These are phyloP conservation scores for Oligia latruncula DNA, from an alignment of 2,888 invertebrate species.

Conservation along the genomic window DNA sequence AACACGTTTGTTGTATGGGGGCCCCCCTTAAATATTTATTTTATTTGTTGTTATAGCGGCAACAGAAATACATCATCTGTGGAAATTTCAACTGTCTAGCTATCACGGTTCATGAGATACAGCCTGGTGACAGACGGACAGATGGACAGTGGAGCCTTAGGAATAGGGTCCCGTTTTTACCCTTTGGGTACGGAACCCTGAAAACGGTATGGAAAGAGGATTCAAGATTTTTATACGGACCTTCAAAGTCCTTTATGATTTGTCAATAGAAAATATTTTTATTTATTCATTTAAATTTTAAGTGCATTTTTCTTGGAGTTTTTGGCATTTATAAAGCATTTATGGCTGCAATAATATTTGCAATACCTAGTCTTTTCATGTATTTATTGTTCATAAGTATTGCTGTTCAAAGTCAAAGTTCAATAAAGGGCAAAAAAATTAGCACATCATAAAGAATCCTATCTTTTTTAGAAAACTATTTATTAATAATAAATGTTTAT, in stretches of 20 bases:
- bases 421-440: constrained; percentile 23
- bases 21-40: too few relatives aligned
- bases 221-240: neutral
- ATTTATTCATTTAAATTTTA: too few relatives aligned
- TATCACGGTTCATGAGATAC: too few relatives aligned
- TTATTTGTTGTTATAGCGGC: too few relatives aligned
- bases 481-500: neutral
- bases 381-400: neutral
- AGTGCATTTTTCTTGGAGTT: neutral
- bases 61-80: too few relatives aligned
- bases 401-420: constrained; percentile 13
- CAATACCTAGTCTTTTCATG: neutral
- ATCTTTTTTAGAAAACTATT: neutral
- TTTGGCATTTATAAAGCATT: neutral
- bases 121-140: too few relatives aligned
- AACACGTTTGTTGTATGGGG: too few relatives aligned
- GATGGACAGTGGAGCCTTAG: too few relatives aligned
- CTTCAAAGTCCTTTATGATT: neutral
- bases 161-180: too few relatives aligned
- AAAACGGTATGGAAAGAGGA: neutral
- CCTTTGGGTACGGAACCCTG: too few relatives aligned
- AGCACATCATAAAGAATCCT: neutral
- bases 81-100: too few relatives aligned
- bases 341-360: neutral
- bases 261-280: neutral